Evolutionary conservation across 2,797 vertebrate species (phyloP).

Genomic region (Leptodactylus fallax): DNA sequence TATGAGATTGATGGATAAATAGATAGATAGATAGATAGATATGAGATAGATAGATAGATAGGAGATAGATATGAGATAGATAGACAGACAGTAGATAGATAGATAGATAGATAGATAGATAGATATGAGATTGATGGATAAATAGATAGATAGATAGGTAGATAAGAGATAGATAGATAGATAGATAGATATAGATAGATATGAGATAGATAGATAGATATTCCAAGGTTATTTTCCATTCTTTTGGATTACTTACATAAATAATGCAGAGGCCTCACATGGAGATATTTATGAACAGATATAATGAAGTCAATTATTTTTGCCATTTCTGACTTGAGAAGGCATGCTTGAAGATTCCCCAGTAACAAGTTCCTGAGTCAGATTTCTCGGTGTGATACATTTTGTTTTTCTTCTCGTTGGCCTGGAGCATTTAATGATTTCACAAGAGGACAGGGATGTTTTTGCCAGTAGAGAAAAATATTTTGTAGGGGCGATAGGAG

Average conservation of each 20-base stretch:
- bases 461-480: neutral
- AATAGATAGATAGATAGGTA: too few species aligned
- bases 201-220: neutral
- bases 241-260: too few species aligned
- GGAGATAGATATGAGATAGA: neutral
- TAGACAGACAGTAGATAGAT: neutral
- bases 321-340: conserved; percentile 6
- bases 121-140: neutral
- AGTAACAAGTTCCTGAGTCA: neutral
- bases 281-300: neutral
- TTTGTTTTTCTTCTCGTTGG: neutral
- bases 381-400: neutral
- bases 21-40: too few species aligned
- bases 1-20: too few species aligned
- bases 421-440: neutral
- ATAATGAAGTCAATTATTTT: conserved; percentile 14
- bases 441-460: neutral
- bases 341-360: neutral
- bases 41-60: too few species aligned
- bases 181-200: conserved; percentile 1
- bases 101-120: neutral
- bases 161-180: neutral
- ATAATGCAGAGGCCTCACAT: neutral
- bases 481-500: too few species aligned
- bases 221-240: too few species aligned